Evolutionary conservation across 2,113 vertebrate genomes (phyloP), one percentile per base, ranked within the genome.

Genomic region (Neotragus moschatus): DNA sequence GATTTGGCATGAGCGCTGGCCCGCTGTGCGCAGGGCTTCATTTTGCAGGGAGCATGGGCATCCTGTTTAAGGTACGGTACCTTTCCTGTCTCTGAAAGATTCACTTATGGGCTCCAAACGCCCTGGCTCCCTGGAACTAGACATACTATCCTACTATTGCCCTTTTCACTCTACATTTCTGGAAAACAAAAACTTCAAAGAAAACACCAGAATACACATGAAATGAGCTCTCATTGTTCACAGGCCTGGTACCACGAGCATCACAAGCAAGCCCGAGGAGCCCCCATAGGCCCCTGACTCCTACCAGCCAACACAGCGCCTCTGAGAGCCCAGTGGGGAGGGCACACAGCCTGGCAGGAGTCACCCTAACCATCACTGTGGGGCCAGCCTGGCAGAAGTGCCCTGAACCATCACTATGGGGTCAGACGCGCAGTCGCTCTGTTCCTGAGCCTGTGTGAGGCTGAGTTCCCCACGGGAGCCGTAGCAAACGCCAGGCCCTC

Each of bases 51-150:
- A 25, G 79, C 33, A 2, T 7, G 11, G 10, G 33, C 33, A 0
- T n/a, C 17, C 79, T 7, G 17, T 2, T 7, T 51, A 53, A n/a
- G 49, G 30, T 12, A 7, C 1, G 0, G 30, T 49, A 28, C 28
- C 47, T 80, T 21, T 12, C 28, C 28, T 10, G 8, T 33, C 47
- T n/a, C 47, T 51, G 16, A 33, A 7, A 33, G 77, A 33, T 21
- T 51, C 77, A 51, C 5, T 33, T 51, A 11, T 2, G 49, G 0
- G 1, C 7, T 21, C 12, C 39, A 7, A 11, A 11, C 1, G 4
- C 26, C 43, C 4, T 2, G 47, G 28, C 45, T 45, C 55, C 33
- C 60, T 1, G 36, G 47, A 11, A 9, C 51, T 3, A 33, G 47
- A 47, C 6, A 9, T 6, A 7, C 1, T 4, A 23, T 26, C 25